Conservation (phyloP, 2,113 vertebrate genomes). For the Thunnus thynnus region DNA sequence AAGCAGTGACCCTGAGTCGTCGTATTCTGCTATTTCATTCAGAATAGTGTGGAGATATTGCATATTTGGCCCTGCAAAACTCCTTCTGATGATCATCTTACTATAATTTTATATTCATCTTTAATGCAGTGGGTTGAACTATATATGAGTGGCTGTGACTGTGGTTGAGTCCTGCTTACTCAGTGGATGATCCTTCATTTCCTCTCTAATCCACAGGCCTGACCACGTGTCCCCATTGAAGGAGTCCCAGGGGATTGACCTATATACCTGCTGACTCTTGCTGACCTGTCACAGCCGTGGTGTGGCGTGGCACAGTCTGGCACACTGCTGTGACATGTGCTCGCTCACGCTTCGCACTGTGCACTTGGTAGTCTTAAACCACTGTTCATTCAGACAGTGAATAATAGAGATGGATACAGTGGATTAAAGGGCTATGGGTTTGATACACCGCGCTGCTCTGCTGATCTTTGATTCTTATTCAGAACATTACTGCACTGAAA, state of each 20-base stretch:
- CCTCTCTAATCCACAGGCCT: conserved; percentile 82
- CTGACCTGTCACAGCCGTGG: conserved; percentile 72
- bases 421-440: conserved; percentile 29
- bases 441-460: conserved; percentile 2
- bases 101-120: conserved; percentile 7
- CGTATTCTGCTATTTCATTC: not conserved
- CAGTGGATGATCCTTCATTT: conserved; percentile 86
- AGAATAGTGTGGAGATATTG: not conserved
- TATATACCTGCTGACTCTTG: conserved; percentile 84
- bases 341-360: conserved; percentile 62
- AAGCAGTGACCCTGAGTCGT: not conserved
- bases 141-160: conserved; percentile 45
- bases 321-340: conserved; percentile 68
- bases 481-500: not conserved
- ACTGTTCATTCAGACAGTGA: conserved; percentile 48
- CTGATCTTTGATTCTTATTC: conserved; percentile 30
- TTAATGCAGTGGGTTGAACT: not conserved
- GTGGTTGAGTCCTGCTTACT: conserved; percentile 66
- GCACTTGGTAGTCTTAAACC: conserved; percentile 51
- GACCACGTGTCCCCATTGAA: conserved; percentile 83
- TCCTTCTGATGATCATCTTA: not conserved
- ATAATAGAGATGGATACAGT: conserved; percentile 22
- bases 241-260: conserved; percentile 84
- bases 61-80: not conserved
- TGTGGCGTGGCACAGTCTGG: conserved; percentile 51